These are phyloP conservation scores for Cotesia chilonis DNA, from an alignment of 1,140 invertebrate species.

Conservation along the genomic window DNA sequence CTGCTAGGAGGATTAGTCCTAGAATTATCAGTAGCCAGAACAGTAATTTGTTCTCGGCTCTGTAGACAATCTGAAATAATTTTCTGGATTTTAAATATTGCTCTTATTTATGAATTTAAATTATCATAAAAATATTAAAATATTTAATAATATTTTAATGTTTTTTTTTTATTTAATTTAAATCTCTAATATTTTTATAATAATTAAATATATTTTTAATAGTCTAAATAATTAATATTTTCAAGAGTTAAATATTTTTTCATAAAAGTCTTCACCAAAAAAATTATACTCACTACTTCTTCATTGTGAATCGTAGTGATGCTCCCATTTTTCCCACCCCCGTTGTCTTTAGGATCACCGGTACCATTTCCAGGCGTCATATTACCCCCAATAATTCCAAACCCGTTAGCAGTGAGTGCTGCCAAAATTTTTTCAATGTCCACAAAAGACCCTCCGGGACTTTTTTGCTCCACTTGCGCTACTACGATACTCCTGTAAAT, in stretches of 20 bases:
- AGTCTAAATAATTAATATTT: too few species aligned
- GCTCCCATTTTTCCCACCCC: conserved; percentile 26
- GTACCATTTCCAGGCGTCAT: conserved; percentile 28
- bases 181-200: not conserved
- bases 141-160: not conserved
- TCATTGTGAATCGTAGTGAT: conserved; percentile 34
- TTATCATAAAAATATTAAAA: too few species aligned
- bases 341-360: conserved; percentile 1
- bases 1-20: conserved; percentile 75
- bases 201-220: too few species aligned
- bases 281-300: conserved; percentile 54
- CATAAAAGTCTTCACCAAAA: too few species aligned
- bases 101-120: conserved; percentile 6
- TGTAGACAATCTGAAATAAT: conserved; percentile 73
- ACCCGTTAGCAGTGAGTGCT: conserved; percentile 74
- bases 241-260: not conserved
- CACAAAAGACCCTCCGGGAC: conserved; percentile 54
- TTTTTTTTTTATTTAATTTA: conserved; percentile 11
- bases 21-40: conserved; percentile 81
- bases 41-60: conserved; percentile 75
- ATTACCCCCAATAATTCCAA: conserved; percentile 55
- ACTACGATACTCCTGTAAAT: conserved; percentile 77
- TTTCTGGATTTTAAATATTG: conserved; percentile 29
- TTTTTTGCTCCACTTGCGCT: conserved; percentile 65
- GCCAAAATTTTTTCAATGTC: conserved; percentile 63